Evolutionary conservation across 2,888 invertebrate genomes (phyloP), one percentile per base, ranked within the genome.

Genomic region (Chrysopilus asiliformis): DNA sequence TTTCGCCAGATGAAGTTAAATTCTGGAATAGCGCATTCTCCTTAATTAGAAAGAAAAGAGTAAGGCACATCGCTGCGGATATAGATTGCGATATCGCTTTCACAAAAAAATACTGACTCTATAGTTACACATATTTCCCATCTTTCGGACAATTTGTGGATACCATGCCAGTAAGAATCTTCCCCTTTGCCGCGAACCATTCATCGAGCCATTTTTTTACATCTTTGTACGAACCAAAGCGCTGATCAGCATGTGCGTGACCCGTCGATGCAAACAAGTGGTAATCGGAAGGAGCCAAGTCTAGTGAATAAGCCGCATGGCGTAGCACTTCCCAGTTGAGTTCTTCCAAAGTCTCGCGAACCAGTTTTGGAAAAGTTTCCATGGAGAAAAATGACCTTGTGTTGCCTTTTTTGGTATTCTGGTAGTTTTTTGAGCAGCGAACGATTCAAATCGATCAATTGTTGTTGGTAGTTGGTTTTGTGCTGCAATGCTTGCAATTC

Each of bases 311-410:
- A n/a, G n/a, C 2, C 14, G 2, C 14, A n/a, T 30, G 30, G 30
- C 15, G 30, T 25, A 31, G 19, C 12, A 15, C 25, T 31, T 32
- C 36, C 15, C 36, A 29, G n/a, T 31, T 31, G 16, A 31, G 30
- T 3, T 12, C 18, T 15, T 31, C 22, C 10, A 30, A n/a, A 4
- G 22, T 19, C 9, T 32, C 18, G 14, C 20, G 15, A 10, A 32
- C 14, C 30, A 19, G 22, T 31, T 36, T 32, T 10, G 24, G 5
- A 9, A 10, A 24, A 9, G 20, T 5, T 30, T 14, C 24, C 22
- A 10, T 22, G 22, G 22, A 22, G 22, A 10, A 22, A 22, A 22
- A 22, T 22, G 7, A 22, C 7, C 22, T 22, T 22, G 22, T 22
- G 7, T 8, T 22, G 22, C 10, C 22, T 22, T 22, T 22, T 7